Conservation (phyloP, 2,888 invertebrate species). For the Teleogryllus oceanicus region DNA sequence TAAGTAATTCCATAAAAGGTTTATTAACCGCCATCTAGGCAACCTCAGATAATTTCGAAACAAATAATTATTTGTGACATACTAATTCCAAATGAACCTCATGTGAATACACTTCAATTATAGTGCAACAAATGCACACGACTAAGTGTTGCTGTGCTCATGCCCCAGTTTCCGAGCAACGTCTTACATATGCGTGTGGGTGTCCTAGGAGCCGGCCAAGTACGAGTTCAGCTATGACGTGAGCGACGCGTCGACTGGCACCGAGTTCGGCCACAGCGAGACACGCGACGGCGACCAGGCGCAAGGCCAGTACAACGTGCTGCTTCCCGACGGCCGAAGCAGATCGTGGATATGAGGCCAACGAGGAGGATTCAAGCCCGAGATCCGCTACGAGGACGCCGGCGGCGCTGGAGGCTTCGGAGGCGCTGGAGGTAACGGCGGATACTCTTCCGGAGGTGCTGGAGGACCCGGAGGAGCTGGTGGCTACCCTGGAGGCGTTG, state of each 20-base stretch:
- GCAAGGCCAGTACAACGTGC: slow-evolving; percentile 37
- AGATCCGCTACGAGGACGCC: slow-evolving; percentile 37
- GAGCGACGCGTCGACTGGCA: slow-evolving; percentile 35
- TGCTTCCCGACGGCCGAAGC: slow-evolving; percentile 38
- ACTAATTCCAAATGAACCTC: too few species aligned
- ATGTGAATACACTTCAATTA: too few species aligned
- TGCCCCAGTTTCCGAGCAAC: too few species aligned
- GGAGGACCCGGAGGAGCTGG: neutral
- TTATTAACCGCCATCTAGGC: too few species aligned
- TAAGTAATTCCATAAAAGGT: too few species aligned
- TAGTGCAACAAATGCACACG: too few species aligned
- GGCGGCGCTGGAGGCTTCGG: slow-evolving; percentile 31
- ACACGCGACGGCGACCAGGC: slow-evolving; percentile 36
- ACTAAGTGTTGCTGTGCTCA: too few species aligned
- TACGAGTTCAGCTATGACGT: slow-evolving; percentile 38
- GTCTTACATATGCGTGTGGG: too few species aligned
- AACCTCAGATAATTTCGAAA: too few species aligned
- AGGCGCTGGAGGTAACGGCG: slow-evolving; percentile 18
- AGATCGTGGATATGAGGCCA: slow-evolving; percentile 38
- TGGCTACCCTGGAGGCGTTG: neutral
- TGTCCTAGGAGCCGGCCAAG: slow-evolving; percentile 36
- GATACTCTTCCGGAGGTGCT: neutral
- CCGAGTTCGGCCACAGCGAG: slow-evolving; percentile 38
- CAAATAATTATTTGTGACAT: too few species aligned
- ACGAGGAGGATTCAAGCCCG: slow-evolving; percentile 37